Evolutionary conservation across 1,140 invertebrate species (phyloP), one percentile per base, ranked within the genome.

Genomic region (Calliphora vicina): DNA sequence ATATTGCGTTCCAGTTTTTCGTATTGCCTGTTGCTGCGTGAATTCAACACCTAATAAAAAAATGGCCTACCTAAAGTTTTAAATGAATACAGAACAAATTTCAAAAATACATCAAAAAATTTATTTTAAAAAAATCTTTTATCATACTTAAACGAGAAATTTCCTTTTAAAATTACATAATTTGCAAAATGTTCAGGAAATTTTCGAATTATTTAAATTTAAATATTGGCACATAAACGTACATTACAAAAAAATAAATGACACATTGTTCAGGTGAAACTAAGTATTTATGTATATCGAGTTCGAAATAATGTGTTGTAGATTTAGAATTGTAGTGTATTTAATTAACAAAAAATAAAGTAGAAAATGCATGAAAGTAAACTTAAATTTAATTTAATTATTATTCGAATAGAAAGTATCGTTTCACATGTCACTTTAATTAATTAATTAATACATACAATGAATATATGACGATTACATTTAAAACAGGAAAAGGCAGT

Each of bases 91-190:
- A 35, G 6, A 35, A 35, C 6, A 4, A 35, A 5, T 35, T 74
- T 74, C 27, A n/a, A 74, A 74, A 74, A 74, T 29, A 74, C 27
- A 74, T 74, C 72, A 35, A 35, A 35, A 35, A 35, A 74, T 35
- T 74, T 74, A 35, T 35, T 74, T 74, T 73, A 73, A 74, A 74
- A 74, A 74, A 35, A 74, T 35, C 9, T 50, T 50, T 50, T 50
- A 1, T 50, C 4, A n/a, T 50, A 50, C 13, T n/a, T 50, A 50
- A n/a, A 50, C 12, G 17, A 50, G 17, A 50, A 50, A 50, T 50
- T 50, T 35, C 5, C 12, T 50, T n/a, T 50, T 6, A 50, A 35
- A 35, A 50, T 50, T 50, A 12, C 45, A 50, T 50, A 43, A 43
- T 50, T 50, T 29, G n/a, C n/a, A n/a, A 74, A 35, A 29, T 50